Conservation (phyloP, 2,888 invertebrate genomes). For the Panopea generosa region DNA sequence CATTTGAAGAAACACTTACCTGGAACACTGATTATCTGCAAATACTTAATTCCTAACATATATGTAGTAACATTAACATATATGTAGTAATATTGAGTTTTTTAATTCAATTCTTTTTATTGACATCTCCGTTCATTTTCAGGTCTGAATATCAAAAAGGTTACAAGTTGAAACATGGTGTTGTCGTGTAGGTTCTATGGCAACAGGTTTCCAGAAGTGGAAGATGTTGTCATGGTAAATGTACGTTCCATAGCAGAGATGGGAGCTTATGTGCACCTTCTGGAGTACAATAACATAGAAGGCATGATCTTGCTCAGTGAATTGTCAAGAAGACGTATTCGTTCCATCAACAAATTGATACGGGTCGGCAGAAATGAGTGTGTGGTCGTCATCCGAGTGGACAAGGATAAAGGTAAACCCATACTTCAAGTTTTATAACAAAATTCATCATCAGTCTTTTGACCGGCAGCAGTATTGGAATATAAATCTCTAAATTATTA, state of each 20-base stretch:
- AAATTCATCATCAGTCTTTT: background rate
- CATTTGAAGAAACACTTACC: too few species aligned
- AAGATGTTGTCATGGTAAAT: constrained; percentile 99
- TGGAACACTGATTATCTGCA: too few species aligned
- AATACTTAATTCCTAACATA: too few species aligned
- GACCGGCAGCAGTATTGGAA: background rate
- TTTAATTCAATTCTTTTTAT: too few species aligned
- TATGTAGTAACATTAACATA: too few species aligned
- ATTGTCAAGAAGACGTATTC: constrained; percentile 98
- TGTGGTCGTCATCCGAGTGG: constrained; percentile 99
- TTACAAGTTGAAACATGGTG: constrained; percentile 77
- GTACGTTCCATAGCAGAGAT: constrained; percentile 99
- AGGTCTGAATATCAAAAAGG: too few species aligned
- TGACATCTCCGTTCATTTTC: too few species aligned
- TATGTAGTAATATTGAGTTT: too few species aligned
- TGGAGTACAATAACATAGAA: constrained; percentile 99
- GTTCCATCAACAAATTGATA: constrained; percentile 99
- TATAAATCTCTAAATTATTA: too few species aligned
- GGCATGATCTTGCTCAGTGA: constrained; percentile 99
- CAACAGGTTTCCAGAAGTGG: constrained; percentile 98
- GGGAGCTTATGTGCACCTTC: constrained; percentile 99
- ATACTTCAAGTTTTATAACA: too few species aligned
- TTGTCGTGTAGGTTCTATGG: constrained; percentile 93
- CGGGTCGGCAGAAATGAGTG: constrained; percentile 99
- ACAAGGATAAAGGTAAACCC: constrained; percentile 96